Evolutionary conservation across 2,113 vertebrate genomes (phyloP).

Genomic region (Serilophus lunatus): DNA sequence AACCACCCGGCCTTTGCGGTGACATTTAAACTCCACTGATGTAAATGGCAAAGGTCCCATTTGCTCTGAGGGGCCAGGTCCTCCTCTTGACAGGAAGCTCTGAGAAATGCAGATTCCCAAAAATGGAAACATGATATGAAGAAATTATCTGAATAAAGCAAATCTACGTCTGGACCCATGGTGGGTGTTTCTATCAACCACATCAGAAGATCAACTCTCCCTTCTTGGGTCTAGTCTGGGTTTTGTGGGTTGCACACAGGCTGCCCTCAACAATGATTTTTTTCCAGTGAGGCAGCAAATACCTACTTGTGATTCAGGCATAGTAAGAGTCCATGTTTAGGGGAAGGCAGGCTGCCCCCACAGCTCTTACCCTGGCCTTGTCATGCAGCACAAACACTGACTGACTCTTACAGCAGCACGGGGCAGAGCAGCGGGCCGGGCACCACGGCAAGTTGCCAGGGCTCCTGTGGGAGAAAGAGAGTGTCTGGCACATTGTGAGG

Average conservation of each 20-base stretch:
- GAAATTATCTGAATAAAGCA: not conserved
- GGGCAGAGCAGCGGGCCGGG: not conserved
- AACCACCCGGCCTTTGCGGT: not conserved
- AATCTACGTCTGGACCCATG: not conserved
- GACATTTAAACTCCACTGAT: conserved; percentile 44
- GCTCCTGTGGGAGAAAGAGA: not conserved
- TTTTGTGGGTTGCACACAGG: not conserved
- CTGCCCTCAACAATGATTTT: not conserved
- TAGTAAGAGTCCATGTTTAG: not conserved
- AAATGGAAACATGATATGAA: not conserved
- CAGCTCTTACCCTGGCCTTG: not conserved
- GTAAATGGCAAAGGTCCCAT: conserved; percentile 21
- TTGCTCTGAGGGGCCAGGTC: conserved; percentile 6
- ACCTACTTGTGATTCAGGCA: not conserved
- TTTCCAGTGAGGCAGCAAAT: not conserved
- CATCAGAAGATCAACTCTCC: not conserved
- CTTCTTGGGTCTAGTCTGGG: not conserved
- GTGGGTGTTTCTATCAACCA: not conserved
- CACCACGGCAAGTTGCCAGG: not conserved
- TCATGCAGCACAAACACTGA: not conserved
- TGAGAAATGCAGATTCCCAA: conserved; percentile 11
- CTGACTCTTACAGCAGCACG: rapidly evolving
- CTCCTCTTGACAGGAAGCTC: conserved; percentile 19
- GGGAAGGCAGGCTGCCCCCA: not conserved
- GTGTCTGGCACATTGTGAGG: not conserved